phyloP scores from a whole-genome alignment of 35 echinoderm and acorn worm species.

The Anneissia japonica region DNA sequence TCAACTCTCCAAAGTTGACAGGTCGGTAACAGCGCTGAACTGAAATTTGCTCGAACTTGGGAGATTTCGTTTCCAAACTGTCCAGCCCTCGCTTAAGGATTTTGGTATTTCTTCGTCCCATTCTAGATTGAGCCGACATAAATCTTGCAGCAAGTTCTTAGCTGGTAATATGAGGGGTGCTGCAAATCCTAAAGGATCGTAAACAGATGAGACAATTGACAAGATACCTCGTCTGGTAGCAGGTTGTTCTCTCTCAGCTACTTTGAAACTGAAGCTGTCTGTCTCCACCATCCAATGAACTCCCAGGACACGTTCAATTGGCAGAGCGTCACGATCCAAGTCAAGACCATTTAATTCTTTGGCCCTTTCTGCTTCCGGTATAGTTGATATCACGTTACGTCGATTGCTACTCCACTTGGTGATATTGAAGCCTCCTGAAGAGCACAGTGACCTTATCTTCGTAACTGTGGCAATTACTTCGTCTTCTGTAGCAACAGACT shows the following conservation, averaged over 20 bases:
- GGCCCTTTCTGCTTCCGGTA: neutral
- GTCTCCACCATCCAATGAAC: slow-evolving; percentile 16
- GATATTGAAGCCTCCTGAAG: neutral
- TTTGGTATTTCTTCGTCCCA: neutral
- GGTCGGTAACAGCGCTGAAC: neutral
- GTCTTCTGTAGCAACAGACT: neutral
- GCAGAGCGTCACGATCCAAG: slow-evolving; percentile 36
- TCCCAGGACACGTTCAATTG: slow-evolving; percentile 20
- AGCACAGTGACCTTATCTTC: neutral
- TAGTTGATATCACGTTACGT: neutral
- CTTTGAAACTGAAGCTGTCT: slow-evolving; percentile 48
- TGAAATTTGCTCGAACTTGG: neutral
- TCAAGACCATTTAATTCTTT: neutral
- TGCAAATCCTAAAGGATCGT: slow-evolving; percentile 50
- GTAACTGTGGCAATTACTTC: neutral
- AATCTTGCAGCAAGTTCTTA: neutral
- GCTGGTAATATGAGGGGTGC: slow-evolving; percentile 10
- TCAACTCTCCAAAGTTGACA: neutral
- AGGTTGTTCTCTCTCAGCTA: slow-evolving; percentile 13
- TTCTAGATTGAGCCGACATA: neutral
- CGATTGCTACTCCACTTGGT: neutral
- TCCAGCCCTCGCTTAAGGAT: neutral
- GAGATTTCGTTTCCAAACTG: neutral
- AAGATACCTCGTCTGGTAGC: slow-evolving; percentile 41
- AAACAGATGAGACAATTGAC: slow-evolving; percentile 41